Evolutionary conservation across 2,797 vertebrate genomes (phyloP), one percentile per base, ranked within the genome.

Genomic region (Spea hammondii): DNA sequence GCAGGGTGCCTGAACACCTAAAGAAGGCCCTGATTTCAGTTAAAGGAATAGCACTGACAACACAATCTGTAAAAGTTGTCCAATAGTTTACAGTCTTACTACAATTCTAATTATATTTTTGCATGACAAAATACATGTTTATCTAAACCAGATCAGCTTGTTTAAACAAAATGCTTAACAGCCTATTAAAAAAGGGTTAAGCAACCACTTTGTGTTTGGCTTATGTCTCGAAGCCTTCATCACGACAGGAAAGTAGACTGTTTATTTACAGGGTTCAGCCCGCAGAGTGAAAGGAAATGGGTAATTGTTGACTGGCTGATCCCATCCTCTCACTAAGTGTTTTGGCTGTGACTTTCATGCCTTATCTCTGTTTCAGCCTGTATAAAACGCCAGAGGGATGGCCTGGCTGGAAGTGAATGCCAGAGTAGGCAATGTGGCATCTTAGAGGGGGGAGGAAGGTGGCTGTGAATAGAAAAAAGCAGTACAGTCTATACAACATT

Each of bases 311-410:
- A 81, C 48, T 77, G 32, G 74, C 79, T 81, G 54, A 54, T 72
- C 79, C 79, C 79, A 77, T 82, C 74, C 79, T 77, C 75, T 77
- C 17, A 3, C 54, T 77, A 81, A 81, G 74, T 81, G 74, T 69
- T 81, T 77, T 77, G 79, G 65, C 74, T 77, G 74, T 6, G 14
- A 49, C 9, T 64, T 53, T 64, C 46, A 65, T 77, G 65, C 74
- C 75, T 82, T 77, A 82, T 82, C 79, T 64, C 32, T 68, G 60
- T 17, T 45, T 65, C 67, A 59, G 65, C 65, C 51, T 44, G 57
- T 46, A 67, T 67, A 17, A n/a, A 72, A 76, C 59, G 60, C 60
- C 12, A 44, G 45, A 51, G n/a, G 49, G 76, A 80, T 76, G 74
- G 67, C 69, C 65, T n/a, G 14, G 48, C 49, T 45, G 57, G 48